Base-by-base conservation (phyloP, 2,888 invertebrate species). In the Agonopterix arenella region DNA sequence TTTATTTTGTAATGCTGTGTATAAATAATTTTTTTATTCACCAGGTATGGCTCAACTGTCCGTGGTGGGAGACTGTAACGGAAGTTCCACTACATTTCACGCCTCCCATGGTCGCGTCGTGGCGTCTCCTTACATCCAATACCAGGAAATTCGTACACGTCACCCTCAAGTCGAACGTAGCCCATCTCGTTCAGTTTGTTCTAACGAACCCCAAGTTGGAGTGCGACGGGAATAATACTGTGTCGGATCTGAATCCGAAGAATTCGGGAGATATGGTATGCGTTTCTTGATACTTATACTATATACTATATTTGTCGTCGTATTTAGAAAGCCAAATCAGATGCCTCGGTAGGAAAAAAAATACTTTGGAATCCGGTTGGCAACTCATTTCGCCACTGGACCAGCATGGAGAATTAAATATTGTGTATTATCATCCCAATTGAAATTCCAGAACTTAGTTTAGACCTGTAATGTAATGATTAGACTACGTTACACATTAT, bases 81-180 rank as follows among this genome's bases (percentile, higher is more conserved):
- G 92, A 92, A 56, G 93, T 96, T 44, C 91, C 92, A 1, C 84
- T 97, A 4, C 93, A 94, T 67, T 97, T 98, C 83, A 91, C 93
- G 8, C 94, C 97, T 0, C 97, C 98, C 0, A 92, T 98, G 74
- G 91, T 92, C 61, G 92, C 95, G 0, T 91, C 92, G 1, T 95
- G 96, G 90, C 92, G 95, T 48, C 90, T 98, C 10, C 94, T 97
- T 54, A 97, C 98, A 0, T 94, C 95, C 1, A 92, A 94, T 62
- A 91, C 93, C n/a, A 90, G 95, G 60, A 98, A 98, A 83, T 97
- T 96, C 68, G 76, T 97, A 11, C 96, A 97, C 76, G 92, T 97
- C 28, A 90, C 93, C 40, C 90, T 94, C 3, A 92, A 92, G 54
- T 94, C 94, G 1, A 91, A 92, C 4, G 94, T 95, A 18, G 78